Evolutionary conservation across 2,113 vertebrate genomes (phyloP).

Genomic region (Rynchops niger): DNA sequence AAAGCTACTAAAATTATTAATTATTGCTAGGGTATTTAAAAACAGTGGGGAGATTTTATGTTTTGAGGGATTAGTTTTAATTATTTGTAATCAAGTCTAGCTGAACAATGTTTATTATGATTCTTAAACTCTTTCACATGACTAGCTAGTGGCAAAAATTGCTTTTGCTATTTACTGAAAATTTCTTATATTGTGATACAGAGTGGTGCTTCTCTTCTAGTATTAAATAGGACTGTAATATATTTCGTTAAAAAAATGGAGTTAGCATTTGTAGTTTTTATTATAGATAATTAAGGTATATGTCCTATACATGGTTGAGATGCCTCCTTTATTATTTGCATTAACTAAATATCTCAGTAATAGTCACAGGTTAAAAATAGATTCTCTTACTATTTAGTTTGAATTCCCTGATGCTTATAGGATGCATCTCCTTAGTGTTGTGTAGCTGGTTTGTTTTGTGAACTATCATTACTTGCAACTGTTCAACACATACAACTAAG

Average conservation of each 20-base stretch:
- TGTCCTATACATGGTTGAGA: background rate
- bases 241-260: background rate
- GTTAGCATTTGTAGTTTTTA: background rate
- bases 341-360: background rate
- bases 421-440: background rate
- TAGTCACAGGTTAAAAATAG: background rate
- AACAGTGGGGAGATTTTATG: background rate
- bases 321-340: background rate
- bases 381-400: background rate
- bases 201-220: background rate
- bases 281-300: background rate
- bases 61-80: background rate
- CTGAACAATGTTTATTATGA: background rate
- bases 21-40: background rate
- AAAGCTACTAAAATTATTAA: background rate
- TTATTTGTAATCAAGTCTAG: background rate
- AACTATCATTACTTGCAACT: conserved; percentile 23
- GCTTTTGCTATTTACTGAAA: background rate
- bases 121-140: background rate
- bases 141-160: background rate
- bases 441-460: conserved; percentile 51
- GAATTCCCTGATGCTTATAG: background rate
- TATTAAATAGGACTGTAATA: background rate
- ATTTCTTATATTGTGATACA: background rate
- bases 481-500: background rate